Percentiles rank a stretch among this genome's conserved stretches.
phyloP scores from a whole-genome alignment of 30 jellyfish, hydroid and myxozoan species.

The Rhopilema esculentum region DNA sequence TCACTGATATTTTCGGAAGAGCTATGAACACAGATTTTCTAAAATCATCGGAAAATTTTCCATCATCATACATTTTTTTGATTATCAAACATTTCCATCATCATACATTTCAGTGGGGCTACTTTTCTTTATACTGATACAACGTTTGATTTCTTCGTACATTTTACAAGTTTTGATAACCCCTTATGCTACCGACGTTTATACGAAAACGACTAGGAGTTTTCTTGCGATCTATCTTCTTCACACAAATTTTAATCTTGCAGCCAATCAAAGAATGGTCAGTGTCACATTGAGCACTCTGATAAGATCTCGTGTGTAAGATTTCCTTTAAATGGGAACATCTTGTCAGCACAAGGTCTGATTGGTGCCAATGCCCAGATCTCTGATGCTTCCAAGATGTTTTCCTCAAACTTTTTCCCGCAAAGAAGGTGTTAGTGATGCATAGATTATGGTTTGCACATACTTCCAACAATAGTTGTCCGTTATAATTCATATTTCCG shows the following conservation, averaged over 20 bases:
- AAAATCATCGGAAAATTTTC: no score
- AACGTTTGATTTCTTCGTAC: background rate
- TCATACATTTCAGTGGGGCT: no score
- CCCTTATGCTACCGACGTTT: conserved; percentile 18
- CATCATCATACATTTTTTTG: no score
- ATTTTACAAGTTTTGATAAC: background rate
- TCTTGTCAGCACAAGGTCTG: conserved; percentile 42
- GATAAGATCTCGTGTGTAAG: conserved; percentile 35
- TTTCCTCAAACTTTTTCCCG: conserved; percentile 15
- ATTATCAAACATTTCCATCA: no score
- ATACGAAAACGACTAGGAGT: background rate
- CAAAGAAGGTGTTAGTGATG: conserved; percentile 29
- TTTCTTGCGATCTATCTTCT: conserved; percentile 11
- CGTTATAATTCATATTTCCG: conserved; percentile 30
- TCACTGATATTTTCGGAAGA: no score
- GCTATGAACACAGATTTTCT: no score
- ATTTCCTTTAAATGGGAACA: conserved; percentile 25
- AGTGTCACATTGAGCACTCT: conserved; percentile 62
- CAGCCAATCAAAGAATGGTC: conserved; percentile 46
- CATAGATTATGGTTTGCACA: conserved; percentile 22
- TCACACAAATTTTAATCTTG: conserved; percentile 20
- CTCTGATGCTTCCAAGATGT: conserved; percentile 56
- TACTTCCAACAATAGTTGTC: conserved; percentile 27
- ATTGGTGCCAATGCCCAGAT: conserved; percentile 55
- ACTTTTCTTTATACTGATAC: background rate